Conservation (phyloP, 2,113 vertebrate species). For the Ellobius talpinus region DNA sequence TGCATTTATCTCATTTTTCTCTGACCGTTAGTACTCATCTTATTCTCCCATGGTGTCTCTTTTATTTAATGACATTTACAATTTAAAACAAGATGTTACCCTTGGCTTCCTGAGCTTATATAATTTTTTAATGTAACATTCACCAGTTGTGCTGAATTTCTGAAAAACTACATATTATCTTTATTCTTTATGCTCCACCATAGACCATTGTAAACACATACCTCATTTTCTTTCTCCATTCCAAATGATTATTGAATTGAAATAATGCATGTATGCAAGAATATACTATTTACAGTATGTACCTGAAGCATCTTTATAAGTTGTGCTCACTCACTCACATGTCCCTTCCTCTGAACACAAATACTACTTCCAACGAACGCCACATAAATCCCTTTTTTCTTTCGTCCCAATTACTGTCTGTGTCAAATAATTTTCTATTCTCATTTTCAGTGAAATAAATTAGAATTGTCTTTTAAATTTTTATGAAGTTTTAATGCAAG, state of each 20-base stretch:
- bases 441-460: neutral
- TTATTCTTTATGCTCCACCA: neutral
- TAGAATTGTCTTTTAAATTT: neutral
- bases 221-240: neutral
- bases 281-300: neutral
- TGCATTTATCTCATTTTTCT: fast-evolving
- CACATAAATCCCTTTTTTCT: neutral
- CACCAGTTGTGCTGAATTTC: neutral
- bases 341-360: neutral
- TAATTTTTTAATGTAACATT: neutral
- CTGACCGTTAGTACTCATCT: neutral
- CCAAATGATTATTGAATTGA: constrained; percentile 11
- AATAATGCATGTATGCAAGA: neutral
- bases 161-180: neutral
- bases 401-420: neutral
- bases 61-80: neutral
- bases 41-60: neutral
- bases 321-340: neutral
- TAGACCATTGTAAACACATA: neutral
- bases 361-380: neutral
- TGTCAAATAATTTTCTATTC: neutral
- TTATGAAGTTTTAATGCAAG: neutral
- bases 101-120: neutral
- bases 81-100: no score
- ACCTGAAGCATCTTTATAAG: neutral